Evolutionary conservation across 2,888 invertebrate genomes (phyloP), one percentile per base, ranked within the genome.

Genomic region (Bhutanitis thaidina): DNA sequence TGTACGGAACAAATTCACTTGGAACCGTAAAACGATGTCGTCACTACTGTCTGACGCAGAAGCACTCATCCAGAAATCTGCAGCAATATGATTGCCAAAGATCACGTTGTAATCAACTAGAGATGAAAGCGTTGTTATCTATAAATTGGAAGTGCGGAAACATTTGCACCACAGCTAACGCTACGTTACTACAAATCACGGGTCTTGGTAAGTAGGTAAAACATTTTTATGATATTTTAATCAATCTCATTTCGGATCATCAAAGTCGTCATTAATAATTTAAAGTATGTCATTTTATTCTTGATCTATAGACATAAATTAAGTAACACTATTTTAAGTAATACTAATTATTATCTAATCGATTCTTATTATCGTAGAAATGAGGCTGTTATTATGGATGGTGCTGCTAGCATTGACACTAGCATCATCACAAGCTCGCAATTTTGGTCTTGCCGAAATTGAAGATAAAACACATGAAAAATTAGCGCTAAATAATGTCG

Each of bases 51-150:
- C 62, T 64, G 74, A 64, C 77, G 66, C 74, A 69, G 66, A 77
- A 61, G 69, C 86, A 83, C 69, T 87, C 87, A 79, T 69, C 86
- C 89, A 89, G 86, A 89, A 89, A 88, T 77, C 75, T 73, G 71
- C 75, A 73, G 80, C 79, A 83, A 82, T 65, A 62, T 66, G 72
- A 82, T 89, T 88, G 84, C 88, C 67, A 87, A 81, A 88, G 75
- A 82, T 73, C 73, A 60, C 71, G 74, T 77, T 79, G 89, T 78
- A 89, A 89, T 79, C 80, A 77, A 67, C 72, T 64, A 67, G 70
- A 77, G 79, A 80, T 79, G 85, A 86, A 84, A 87, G 82, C 72
- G 73, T 65, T 72, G 63, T 80, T 82, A 78, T 87, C 82, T 89
- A 89, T 89, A 88, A 88, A 89, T 81, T 78, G 77, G 69, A 77